A percentile compares a stretch with the other conserved stretches of the same genome.
These are phyloP conservation scores for Alectoris magna DNA, from an alignment of 2,797 vertebrate genomes.

Conservation along the genomic window DNA sequence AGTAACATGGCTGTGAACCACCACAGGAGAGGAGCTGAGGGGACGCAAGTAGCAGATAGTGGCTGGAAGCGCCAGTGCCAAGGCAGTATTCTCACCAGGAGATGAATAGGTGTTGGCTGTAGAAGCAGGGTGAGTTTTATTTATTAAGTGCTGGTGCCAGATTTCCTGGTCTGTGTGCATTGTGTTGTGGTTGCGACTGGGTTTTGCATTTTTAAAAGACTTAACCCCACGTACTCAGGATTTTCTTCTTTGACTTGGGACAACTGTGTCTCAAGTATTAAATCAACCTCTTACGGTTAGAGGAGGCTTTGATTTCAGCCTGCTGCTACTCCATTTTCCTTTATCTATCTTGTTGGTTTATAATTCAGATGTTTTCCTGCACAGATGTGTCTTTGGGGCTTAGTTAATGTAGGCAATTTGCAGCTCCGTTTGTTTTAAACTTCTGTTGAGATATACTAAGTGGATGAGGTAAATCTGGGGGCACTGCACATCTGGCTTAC, in stretches of 20 bases:
- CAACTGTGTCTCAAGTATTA: background rate
- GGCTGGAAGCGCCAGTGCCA: background rate
- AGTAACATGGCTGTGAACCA: accelerated
- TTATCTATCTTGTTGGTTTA: background rate
- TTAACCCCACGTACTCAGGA: background rate
- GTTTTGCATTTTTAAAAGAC: background rate
- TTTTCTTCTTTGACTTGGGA: background rate
- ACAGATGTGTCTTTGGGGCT: background rate
- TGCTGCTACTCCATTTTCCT: background rate
- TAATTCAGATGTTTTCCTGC: background rate
- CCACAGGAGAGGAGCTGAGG: background rate
- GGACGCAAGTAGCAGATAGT: background rate
- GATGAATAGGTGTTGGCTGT: background rate
- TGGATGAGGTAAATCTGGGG: slow-evolving; percentile 41
- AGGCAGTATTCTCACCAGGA: background rate
- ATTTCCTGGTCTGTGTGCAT: background rate
- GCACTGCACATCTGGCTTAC: slow-evolving; percentile 53
- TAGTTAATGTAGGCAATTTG: slow-evolving; percentile 1
- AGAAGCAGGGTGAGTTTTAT: background rate
- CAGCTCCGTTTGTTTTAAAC: slow-evolving; percentile 39
- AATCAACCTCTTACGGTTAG: background rate
- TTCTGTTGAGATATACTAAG: slow-evolving; percentile 12
- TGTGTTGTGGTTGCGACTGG: background rate
- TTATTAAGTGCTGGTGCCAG: background rate
- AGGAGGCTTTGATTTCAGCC: background rate